Conservation (phyloP, 1,140 invertebrate genomes). For the Linepithema humile region DNA sequence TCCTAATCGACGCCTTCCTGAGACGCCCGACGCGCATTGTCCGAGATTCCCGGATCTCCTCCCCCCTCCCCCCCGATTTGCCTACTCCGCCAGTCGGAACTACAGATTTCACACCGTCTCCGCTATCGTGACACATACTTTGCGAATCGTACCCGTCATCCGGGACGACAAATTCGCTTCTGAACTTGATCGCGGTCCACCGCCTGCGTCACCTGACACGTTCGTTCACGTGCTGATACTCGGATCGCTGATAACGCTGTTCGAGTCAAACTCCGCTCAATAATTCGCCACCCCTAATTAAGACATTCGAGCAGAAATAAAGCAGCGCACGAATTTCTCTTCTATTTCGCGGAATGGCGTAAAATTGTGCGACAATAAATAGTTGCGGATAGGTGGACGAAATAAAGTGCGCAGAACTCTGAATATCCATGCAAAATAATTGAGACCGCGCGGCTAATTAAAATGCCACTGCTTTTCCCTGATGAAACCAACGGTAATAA, state of each 20-base stretch:
- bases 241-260: background rate
- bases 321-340: background rate
- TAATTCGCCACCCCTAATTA: background rate
- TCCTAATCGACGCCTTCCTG: constrained; percentile 24
- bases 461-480: background rate
- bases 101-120: background rate
- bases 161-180: background rate
- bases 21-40: background rate
- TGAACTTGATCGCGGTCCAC: background rate
- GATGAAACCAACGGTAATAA: background rate
- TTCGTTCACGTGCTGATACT: background rate
- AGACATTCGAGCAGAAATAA: background rate
- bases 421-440: background rate
- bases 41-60: background rate
- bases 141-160: background rate
- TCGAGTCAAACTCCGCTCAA: background rate
- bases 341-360: background rate
- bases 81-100: background rate
- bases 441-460: background rate
- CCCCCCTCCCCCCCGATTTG: background rate
- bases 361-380: background rate
- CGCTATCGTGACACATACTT: background rate
- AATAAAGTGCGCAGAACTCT: background rate
- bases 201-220: too few relatives aligned
- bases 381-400: background rate